Percentiles rank a stretch among this genome's conserved stretches.
Evolutionary conservation across 2,888 invertebrate genomes (phyloP).

Genomic region (Cactoblastis cactorum): DNA sequence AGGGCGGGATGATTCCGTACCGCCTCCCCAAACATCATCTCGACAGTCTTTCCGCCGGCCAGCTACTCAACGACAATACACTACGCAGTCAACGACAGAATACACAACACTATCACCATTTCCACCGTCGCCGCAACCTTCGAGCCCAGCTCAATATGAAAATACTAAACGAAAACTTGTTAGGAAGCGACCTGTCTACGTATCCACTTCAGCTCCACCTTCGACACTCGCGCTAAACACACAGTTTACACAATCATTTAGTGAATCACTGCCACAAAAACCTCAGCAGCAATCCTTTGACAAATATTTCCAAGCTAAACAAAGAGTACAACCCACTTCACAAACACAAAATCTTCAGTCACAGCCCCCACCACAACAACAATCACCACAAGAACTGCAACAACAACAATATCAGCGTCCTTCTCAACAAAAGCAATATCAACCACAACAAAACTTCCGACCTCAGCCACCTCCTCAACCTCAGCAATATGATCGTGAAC

Average conservation of each 20-base stretch:
- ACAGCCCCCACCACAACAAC: constrained; percentile 16
- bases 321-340: constrained; percentile 7
- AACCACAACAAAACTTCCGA: constrained; percentile 8
- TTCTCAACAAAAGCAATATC: constrained; percentile 23
- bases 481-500: background rate
- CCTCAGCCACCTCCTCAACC: constrained; percentile 14
- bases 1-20: constrained; percentile 58
- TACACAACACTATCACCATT: constrained; percentile 37
- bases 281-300: constrained; percentile 16
- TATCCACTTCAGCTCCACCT: constrained; percentile 45
- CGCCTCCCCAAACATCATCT: constrained; percentile 31
- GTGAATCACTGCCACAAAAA: constrained; percentile 36
- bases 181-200: constrained; percentile 61
- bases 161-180: constrained; percentile 59
- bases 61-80: constrained; percentile 55
- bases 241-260: constrained; percentile 37
- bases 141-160: constrained; percentile 47
- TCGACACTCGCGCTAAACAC: constrained; percentile 45
- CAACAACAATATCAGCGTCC: constrained; percentile 22
- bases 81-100: constrained; percentile 41
- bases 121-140: constrained; percentile 33
- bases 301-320: constrained; percentile 6
- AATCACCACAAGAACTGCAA: constrained; percentile 11
- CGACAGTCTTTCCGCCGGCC: constrained; percentile 56
- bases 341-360: background rate